Percentiles rank a stretch among this genome's conserved stretches.
Conservation (phyloP, 2,113 vertebrate genomes). For the Carettochelys insculpta region DNA sequence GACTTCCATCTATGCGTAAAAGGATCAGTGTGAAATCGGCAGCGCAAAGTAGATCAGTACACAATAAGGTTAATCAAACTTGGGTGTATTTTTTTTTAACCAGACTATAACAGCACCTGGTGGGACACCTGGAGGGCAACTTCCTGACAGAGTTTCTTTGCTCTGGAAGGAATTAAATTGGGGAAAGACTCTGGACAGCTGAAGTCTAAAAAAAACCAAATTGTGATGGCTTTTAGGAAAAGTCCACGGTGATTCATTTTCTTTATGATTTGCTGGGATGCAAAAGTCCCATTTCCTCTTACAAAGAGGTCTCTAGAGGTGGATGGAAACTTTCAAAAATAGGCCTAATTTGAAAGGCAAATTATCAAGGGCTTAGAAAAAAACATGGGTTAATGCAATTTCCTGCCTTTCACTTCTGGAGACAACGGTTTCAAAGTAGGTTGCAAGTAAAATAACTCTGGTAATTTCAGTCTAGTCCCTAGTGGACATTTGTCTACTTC, state of each 20-base stretch:
- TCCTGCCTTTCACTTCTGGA: background rate
- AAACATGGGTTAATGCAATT: constrained; percentile 26
- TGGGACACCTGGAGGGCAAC: constrained; percentile 45
- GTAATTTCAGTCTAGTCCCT: constrained; percentile 40
- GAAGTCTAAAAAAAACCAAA: constrained; percentile 31
- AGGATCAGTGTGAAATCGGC: constrained; percentile 2
- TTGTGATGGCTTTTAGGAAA: background rate
- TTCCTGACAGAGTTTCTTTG: background rate
- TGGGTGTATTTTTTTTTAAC: constrained; percentile 15
- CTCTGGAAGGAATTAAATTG: constrained; percentile 26
- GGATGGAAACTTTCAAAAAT: background rate
- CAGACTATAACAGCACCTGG: background rate
- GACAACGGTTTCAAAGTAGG: constrained; percentile 44
- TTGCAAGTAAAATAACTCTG: constrained; percentile 26
- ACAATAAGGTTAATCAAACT: constrained; percentile 32
- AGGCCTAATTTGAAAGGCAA: background rate
- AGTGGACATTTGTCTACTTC: constrained; percentile 7
- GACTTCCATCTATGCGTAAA: constrained; percentile 6
- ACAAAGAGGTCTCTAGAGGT: background rate
- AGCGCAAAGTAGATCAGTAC: constrained; percentile 12
- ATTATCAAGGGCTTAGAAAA: constrained; percentile 37
- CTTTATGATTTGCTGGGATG: constrained; percentile 12
- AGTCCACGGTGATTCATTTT: constrained; percentile 31
- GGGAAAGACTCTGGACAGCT: background rate
- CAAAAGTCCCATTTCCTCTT: background rate